Percentiles rank a stretch among this genome's conserved stretches.
phyloP scores from a whole-genome alignment of 2,888 invertebrate species.

The Nebria brevicollis region DNA sequence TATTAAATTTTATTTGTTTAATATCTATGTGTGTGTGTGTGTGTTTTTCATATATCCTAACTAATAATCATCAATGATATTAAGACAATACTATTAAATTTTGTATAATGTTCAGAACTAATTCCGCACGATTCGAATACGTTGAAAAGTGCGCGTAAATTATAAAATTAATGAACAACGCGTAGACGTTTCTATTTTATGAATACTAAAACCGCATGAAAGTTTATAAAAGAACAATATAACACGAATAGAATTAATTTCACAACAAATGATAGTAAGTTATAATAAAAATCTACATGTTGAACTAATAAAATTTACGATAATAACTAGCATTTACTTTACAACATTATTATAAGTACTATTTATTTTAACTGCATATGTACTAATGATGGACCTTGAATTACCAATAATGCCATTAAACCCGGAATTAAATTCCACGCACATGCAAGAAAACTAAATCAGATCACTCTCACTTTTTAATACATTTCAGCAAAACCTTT shows the following conservation, averaged over 20 bases:
- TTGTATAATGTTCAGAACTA: no score
- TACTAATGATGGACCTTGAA: neutral
- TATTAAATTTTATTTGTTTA: neutral
- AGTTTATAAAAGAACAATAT: neutral
- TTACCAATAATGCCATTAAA: neutral
- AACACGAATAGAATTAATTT: neutral
- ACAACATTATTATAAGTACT: neutral
- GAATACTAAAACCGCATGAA: neutral
- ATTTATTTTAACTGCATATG: neutral
- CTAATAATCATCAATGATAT: neutral
- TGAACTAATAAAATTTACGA: neutral
- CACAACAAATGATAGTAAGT: neutral
- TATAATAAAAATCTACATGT: neutral
- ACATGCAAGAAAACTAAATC: neutral
- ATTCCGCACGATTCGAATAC: neutral
- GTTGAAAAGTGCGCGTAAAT: neutral
- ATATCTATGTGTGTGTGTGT: neutral
- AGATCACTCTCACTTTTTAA: constrained; percentile 8
- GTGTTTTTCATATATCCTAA: no score
- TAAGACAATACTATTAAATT: neutral
- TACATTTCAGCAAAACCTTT: neutral
- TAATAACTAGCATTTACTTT: neutral
- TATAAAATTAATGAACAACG: neutral
- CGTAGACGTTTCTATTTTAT: neutral
- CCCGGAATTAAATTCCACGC: constrained; percentile 4